phyloP scores from a whole-genome alignment of 2,113 vertebrate species.

The Heterocephalus glaber region DNA sequence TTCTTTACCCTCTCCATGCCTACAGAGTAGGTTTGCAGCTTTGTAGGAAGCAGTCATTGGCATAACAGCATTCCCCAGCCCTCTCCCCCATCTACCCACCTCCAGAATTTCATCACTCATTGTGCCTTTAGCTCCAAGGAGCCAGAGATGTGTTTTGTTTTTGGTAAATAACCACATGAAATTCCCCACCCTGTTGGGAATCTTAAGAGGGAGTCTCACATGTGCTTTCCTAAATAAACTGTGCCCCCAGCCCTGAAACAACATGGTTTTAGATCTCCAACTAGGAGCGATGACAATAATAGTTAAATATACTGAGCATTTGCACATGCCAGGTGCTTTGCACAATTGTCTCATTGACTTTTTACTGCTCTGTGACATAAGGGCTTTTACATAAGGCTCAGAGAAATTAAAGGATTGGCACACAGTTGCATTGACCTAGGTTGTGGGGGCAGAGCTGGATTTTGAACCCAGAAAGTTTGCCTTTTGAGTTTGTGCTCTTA shows the following conservation, averaged over 20 bases:
- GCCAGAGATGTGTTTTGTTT: slow-evolving; percentile 53
- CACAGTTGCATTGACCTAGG: neutral
- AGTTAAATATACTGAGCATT: neutral
- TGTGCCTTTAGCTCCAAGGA: slow-evolving; percentile 54
- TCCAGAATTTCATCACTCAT: slow-evolving; percentile 67
- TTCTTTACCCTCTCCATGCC: neutral
- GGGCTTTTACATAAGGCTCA: neutral
- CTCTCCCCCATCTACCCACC: neutral
- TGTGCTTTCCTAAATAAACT: slow-evolving; percentile 34
- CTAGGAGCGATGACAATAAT: neutral
- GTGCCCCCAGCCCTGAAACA: neutral
- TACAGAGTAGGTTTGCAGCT: slow-evolving; percentile 16
- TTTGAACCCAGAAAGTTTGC: slow-evolving; percentile 28
- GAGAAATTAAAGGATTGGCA: slow-evolving; percentile 18
- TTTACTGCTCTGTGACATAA: neutral
- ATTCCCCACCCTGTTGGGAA: slow-evolving; percentile 45
- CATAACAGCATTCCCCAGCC: neutral
- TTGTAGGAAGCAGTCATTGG: neutral
- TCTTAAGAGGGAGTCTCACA: slow-evolving; percentile 52
- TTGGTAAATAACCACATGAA: slow-evolving; percentile 69
- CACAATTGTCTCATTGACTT: neutral
- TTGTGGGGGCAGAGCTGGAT: neutral
- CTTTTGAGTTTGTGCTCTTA: slow-evolving; percentile 20
- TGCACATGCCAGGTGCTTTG: slow-evolving; percentile 2
- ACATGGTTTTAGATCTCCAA: neutral